phyloP scores from a whole-genome alignment of 2,797 vertebrate species.

The Nannoperca australis region DNA sequence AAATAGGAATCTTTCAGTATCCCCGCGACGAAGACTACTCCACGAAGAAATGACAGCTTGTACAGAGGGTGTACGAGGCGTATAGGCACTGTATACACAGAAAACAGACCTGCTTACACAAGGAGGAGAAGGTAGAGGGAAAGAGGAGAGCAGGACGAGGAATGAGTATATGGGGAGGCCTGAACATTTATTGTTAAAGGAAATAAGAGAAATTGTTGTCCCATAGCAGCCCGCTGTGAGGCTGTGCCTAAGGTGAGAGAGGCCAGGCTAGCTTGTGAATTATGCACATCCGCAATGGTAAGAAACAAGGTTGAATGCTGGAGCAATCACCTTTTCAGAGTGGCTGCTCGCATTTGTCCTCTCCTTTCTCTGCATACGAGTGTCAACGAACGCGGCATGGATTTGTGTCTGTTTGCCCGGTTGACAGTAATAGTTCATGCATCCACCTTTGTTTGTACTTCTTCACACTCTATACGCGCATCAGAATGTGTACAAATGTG shows the following conservation, averaged over 20 bases:
- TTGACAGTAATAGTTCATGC: neutral
- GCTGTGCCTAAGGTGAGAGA: constrained; percentile 69
- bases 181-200: constrained; percentile 81
- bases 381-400: neutral
- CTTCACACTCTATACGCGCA: constrained; percentile 42
- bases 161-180: constrained; percentile 71
- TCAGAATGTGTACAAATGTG: constrained; percentile 68
- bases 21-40: constrained; percentile 12
- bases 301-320: constrained; percentile 42
- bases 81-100: neutral
- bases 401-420: constrained; percentile 27
- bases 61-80: neutral
- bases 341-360: constrained; percentile 30
- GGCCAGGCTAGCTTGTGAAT: constrained; percentile 70
- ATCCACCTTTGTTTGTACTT: constrained; percentile 38
- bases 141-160: constrained; percentile 49
- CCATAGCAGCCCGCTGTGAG: constrained; percentile 64
- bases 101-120: constrained; percentile 29
- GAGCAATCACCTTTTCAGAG: constrained; percentile 44
- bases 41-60: constrained; percentile 16
- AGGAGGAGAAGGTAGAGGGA: constrained; percentile 40
- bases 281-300: constrained; percentile 61
- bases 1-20: constrained; percentile 40
- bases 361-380: neutral
- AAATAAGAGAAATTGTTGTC: constrained; percentile 76